Conservation (phyloP, 2,113 vertebrate species). For the Chaetops frenatus region DNA sequence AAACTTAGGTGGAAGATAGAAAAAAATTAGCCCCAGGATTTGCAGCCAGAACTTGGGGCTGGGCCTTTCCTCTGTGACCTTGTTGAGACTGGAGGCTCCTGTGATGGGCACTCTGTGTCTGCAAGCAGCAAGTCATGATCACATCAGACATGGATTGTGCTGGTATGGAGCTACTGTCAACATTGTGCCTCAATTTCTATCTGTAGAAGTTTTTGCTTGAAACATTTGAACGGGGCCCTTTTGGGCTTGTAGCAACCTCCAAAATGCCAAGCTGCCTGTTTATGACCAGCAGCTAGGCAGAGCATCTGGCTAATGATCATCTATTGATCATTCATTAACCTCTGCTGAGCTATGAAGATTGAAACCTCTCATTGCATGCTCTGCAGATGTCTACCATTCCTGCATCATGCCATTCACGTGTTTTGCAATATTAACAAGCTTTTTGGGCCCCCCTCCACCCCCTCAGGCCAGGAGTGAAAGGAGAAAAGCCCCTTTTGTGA, state of each 20-base stretch:
- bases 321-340: neutral
- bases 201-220: neutral
- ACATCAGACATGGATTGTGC: neutral
- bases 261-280: neutral
- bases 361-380: neutral
- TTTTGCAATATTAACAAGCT: neutral
- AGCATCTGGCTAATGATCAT: neutral
- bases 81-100: neutral
- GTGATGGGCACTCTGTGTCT: neutral
- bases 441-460: neutral
- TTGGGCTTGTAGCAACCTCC: neutral
- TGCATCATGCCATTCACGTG: neutral
- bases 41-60: neutral
- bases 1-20: neutral
- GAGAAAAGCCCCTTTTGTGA: neutral
- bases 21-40: neutral
- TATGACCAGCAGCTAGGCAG: neutral
- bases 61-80: neutral
- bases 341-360: neutral
- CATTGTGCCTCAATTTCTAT: neutral
- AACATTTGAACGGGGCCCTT: neutral
- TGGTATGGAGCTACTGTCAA: neutral
- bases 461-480: neutral
- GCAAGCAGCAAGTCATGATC: neutral
- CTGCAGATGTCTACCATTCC: neutral